These are phyloP conservation scores for Hypomecis punctinalis DNA, from an alignment of 2,888 invertebrate genomes.

Conservation along the genomic window DNA sequence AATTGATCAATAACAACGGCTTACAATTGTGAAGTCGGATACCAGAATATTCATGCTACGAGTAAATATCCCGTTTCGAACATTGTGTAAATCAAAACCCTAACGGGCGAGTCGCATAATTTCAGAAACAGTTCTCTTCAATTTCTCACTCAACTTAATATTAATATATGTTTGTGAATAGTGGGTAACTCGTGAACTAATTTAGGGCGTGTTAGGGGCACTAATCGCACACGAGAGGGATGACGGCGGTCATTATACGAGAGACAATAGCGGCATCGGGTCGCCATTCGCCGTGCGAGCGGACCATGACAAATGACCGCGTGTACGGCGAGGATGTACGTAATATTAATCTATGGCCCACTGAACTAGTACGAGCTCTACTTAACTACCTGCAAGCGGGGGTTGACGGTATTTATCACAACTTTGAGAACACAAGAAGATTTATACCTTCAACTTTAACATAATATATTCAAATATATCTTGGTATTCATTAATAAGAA, in stretches of 20 bases:
- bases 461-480: too few relatives aligned
- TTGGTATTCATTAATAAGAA: too few relatives aligned
- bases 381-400: too few relatives aligned
- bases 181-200: slow-evolving; percentile 50
- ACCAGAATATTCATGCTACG: slow-evolving; percentile 14
- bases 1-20: slow-evolving; percentile 10
- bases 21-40: slow-evolving; percentile 6
- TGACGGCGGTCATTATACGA: slow-evolving; percentile 58
- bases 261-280: slow-evolving; percentile 61
- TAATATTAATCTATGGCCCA: slow-evolving; percentile 33
- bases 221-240: slow-evolving; percentile 52
- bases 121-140: slow-evolving; percentile 20
- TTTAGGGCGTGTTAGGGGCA: slow-evolving; percentile 46
- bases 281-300: slow-evolving; percentile 58
- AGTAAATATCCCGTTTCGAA: slow-evolving; percentile 22
- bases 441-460: too few relatives aligned
- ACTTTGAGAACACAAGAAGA: too few relatives aligned
- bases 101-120: slow-evolving; percentile 14
- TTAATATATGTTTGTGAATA: slow-evolving; percentile 27
- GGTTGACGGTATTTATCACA: too few relatives aligned
- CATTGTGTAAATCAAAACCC: slow-evolving; percentile 20
- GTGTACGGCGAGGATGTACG: slow-evolving; percentile 44
- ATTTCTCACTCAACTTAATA: slow-evolving; percentile 26
- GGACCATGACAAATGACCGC: slow-evolving; percentile 65
- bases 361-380: slow-evolving; percentile 13